Percentiles rank a stretch among this genome's conserved stretches.
phyloP scores from a whole-genome alignment of 2,888 invertebrate species.

The Diaphora mendica region DNA sequence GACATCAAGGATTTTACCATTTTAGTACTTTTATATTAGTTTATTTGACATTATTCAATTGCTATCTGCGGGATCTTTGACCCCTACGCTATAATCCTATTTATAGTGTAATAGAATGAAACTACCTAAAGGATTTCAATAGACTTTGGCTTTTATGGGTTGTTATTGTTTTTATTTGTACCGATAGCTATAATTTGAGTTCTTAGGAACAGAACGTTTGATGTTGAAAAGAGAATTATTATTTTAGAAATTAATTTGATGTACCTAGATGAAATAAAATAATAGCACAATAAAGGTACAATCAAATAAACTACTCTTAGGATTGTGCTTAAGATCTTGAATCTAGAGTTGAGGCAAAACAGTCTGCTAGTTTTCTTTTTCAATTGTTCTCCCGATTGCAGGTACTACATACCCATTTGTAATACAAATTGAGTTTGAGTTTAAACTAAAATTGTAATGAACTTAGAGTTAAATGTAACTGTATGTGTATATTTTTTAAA shows the following conservation, averaged over 20 bases:
- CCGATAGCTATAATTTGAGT: neutral
- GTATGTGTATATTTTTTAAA: too few species aligned
- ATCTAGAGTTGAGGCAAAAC: constrained; percentile 14
- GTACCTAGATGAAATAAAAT: neutral
- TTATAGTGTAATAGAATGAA: constrained; percentile 36
- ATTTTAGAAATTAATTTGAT: neutral
- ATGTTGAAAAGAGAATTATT: neutral
- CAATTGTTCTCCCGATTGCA: constrained; percentile 10
- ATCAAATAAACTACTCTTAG: constrained; percentile 6
- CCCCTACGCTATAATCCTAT: constrained; percentile 37
- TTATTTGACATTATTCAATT: constrained; percentile 35
- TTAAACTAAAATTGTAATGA: constrained; percentile 5
- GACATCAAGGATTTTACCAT: constrained; percentile 28
- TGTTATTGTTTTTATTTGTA: constrained; percentile 25
- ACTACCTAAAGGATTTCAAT: constrained; percentile 34
- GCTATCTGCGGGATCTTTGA: constrained; percentile 29
- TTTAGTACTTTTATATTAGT: constrained; percentile 40
- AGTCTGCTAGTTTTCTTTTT: constrained; percentile 8
- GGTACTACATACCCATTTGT: constrained; percentile 13
- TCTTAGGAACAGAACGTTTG: neutral
- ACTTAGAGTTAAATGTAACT: neutral
- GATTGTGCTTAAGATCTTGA: neutral
- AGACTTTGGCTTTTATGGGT: constrained; percentile 34
- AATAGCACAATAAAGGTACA: neutral
- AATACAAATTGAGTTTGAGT: constrained; percentile 16